Base-by-base conservation (phyloP, 2,113 vertebrate genomes). In the Hippopotamus amphibius region DNA sequence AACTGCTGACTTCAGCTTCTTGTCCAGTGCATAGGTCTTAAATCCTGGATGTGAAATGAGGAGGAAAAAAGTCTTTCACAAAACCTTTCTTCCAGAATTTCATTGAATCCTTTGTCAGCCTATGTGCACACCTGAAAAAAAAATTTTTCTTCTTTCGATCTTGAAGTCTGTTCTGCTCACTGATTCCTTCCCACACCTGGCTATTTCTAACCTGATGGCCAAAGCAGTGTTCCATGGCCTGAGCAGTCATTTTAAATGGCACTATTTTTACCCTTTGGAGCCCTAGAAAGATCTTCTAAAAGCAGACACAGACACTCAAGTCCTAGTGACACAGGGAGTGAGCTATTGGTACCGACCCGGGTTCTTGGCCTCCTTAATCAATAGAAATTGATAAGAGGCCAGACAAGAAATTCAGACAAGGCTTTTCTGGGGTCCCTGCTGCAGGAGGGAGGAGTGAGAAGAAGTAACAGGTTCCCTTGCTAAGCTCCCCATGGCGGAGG, bases 1-100 rank as follows among this genome's bases (percentile, higher is more conserved):
- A 98, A 95, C 95, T 98, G 98, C 98, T 99, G 98, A 99, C 97
- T 95, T 98, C 97, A 98, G 98, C 98, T 98, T 97, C 68, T 88
- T 84, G 97, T 95, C 63, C 81, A 95, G 46, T 72, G 57, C 71
- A 21, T 88, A 82, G 94, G 84, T 95, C 97, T 98, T 1, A 1
- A 88, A 95, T 88, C 87, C 96, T 76, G 30, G 96, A 80, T 95
- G 37, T 84, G 94, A 22, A 97, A 57, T 81, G 96, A 85, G 68
- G 17, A 46, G 57, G 72, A 28, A 57, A n/a, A 97, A 98, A 96
- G 95, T 65, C 96, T 96, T 93, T 92, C 97, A 82, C 68, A 53
- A 95, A 98, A 88, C 69, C 93, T 28, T 96, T 92, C 95, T 92
- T 68, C 82, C 92, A 43, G 33, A 61, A 55, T 85, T 93, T 86